Evolutionary conservation across 23 tunicate genomes (phyloP).

Genomic region (Oikopleura vanhoeffeni): DNA sequence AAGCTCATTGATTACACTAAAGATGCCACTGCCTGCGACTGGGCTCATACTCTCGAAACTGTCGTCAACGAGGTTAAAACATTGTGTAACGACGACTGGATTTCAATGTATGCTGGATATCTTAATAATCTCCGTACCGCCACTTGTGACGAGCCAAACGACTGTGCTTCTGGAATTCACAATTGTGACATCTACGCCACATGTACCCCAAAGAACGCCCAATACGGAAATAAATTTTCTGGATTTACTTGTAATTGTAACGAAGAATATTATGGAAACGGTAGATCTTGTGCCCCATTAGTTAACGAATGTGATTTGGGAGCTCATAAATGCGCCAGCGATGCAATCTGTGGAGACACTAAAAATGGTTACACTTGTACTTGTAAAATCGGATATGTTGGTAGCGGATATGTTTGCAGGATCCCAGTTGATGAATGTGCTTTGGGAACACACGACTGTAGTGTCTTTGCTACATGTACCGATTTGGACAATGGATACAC

Average conservation of each 20-base stretch:
- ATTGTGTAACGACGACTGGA: neutral
- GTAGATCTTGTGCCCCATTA: neutral
- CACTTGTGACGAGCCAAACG: conserved; percentile 16
- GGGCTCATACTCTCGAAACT: conserved; percentile 8
- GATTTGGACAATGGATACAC: neutral
- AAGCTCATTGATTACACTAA: neutral
- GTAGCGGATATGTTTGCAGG: neutral
- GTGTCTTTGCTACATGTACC: neutral
- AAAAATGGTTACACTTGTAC: neutral
- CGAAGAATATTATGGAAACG: neutral
- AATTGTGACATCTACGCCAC: neutral
- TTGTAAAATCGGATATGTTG: neutral
- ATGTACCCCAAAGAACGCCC: neutral
- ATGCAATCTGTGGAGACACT: neutral
- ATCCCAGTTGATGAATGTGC: neutral
- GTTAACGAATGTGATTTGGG: neutral
- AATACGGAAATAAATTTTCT: neutral
- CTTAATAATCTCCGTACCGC: neutral
- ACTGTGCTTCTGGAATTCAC: conserved; percentile 1
- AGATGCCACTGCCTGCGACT: conserved; percentile 11
- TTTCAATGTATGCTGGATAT: neutral
- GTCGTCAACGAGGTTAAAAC: neutral
- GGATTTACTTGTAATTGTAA: neutral
- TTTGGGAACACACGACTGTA: neutral
- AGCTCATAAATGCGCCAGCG: neutral